Conservation (phyloP, 2,113 vertebrate genomes). For the Panurus biarmicus region DNA sequence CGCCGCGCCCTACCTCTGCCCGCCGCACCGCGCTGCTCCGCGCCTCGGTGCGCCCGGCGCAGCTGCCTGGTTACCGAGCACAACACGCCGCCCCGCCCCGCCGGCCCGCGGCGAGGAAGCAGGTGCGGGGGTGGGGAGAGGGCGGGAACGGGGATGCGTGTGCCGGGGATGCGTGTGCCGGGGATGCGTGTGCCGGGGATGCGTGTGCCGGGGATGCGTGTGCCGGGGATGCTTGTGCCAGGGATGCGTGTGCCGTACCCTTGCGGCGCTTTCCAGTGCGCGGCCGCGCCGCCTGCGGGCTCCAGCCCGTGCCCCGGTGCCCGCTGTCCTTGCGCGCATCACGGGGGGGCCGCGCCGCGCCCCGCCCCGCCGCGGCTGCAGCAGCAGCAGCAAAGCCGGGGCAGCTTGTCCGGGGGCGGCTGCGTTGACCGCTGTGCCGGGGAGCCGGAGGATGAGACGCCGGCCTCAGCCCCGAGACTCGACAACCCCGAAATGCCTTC, state of each 20-base stretch:
- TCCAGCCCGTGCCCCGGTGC: not conserved
- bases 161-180: not conserved
- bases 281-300: not conserved
- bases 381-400: not conserved
- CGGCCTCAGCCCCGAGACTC: not conserved
- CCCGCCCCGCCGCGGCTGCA: not conserved
- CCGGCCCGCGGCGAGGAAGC: not conserved
- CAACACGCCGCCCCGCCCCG: not conserved
- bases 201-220: not conserved
- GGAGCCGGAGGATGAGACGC: not conserved
- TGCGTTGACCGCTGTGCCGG: not conserved
- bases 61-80: conserved; percentile 50
- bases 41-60: not conserved
- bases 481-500: not conserved
- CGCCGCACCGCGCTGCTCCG: not conserved
- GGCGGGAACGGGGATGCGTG: not conserved
- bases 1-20: not conserved
- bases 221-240: not conserved
- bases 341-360: not conserved
- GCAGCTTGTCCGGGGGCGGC: not conserved
- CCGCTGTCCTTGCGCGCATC: not conserved
- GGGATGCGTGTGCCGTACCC: not conserved
- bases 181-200: not conserved
- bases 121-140: not conserved
- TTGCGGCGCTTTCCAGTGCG: not conserved